Evolutionary conservation across 2,888 invertebrate species (phyloP).

Genomic region (Geophilus truncorum): DNA sequence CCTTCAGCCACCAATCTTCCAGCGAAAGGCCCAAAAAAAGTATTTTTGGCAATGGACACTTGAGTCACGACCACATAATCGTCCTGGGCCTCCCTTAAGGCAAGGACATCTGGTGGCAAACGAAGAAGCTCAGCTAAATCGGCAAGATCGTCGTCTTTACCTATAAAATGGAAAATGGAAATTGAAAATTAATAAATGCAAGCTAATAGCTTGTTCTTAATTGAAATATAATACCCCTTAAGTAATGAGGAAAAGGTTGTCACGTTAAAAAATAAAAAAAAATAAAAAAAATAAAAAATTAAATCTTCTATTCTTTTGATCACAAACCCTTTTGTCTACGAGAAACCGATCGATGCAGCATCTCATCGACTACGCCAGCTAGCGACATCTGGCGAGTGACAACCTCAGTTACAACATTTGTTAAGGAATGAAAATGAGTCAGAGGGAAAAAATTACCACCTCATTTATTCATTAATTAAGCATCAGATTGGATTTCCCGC

Average conservation of each 20-base stretch:
- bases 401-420: not conserved
- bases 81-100: not conserved
- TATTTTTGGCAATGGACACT: not conserved
- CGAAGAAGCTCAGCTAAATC: constrained; percentile 29
- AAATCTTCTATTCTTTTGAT: not conserved
- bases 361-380: not conserved
- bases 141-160: constrained; percentile 30
- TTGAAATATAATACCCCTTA: not conserved
- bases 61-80: constrained; percentile 27
- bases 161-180: not conserved
- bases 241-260: not conserved
- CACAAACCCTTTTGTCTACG: not conserved
- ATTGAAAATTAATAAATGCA: not conserved
- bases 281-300: no score
- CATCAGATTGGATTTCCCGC: not conserved
- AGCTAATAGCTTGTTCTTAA: not conserved
- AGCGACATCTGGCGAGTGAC: not conserved
- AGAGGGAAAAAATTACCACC: not conserved
- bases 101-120: constrained; percentile 29
- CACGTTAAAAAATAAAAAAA: not conserved
- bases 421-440: not conserved
- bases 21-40: constrained; percentile 17
- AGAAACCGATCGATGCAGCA: not conserved
- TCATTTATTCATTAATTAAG: not conserved
- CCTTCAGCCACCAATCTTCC: constrained; percentile 6